Conservation (phyloP, 2,797 vertebrate genomes). For the Chanos chanos region DNA sequence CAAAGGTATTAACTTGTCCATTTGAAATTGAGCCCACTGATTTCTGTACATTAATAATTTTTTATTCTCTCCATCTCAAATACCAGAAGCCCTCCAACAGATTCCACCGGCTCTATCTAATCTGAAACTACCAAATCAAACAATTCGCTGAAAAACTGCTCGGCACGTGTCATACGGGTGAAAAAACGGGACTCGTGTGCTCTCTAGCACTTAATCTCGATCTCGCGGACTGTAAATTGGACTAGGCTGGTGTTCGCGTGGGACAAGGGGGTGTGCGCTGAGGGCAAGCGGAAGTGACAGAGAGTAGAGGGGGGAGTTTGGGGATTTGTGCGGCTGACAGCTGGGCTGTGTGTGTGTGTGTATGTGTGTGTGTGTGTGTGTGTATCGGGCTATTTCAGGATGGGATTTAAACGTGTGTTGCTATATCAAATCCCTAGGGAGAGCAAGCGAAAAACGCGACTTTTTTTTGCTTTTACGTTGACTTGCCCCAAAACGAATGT, state of each 20-base stretch:
- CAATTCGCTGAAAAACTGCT: slow-evolving; percentile 20
- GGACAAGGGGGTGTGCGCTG: slow-evolving; percentile 40
- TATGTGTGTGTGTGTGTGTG: slow-evolving; percentile 8
- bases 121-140: no score
- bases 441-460: no score
- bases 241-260: slow-evolving; percentile 45
- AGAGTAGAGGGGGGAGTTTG: slow-evolving; percentile 58
- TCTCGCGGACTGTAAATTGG: slow-evolving; percentile 41
- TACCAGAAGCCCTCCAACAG: no score
- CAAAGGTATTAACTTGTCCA: no score
- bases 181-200: slow-evolving; percentile 49
- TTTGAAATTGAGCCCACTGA: no score
- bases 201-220: slow-evolving; percentile 51
- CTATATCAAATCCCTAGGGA: slow-evolving; percentile 70
- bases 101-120: no score
- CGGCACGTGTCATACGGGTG: slow-evolving; percentile 34
- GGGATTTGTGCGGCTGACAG: slow-evolving; percentile 75
- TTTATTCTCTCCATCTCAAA: no score
- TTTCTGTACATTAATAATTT: no score
- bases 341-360: slow-evolving; percentile 57
- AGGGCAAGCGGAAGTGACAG: slow-evolving; percentile 45
- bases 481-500: no score
- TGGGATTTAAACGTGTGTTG: slow-evolving; percentile 71
- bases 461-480: no score
- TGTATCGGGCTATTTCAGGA: slow-evolving; percentile 69